A percentile compares a stretch with the other conserved stretches of the same genome.
Conservation (phyloP, 2,113 vertebrate species). For the Brachionichthys hirsutus region DNA sequence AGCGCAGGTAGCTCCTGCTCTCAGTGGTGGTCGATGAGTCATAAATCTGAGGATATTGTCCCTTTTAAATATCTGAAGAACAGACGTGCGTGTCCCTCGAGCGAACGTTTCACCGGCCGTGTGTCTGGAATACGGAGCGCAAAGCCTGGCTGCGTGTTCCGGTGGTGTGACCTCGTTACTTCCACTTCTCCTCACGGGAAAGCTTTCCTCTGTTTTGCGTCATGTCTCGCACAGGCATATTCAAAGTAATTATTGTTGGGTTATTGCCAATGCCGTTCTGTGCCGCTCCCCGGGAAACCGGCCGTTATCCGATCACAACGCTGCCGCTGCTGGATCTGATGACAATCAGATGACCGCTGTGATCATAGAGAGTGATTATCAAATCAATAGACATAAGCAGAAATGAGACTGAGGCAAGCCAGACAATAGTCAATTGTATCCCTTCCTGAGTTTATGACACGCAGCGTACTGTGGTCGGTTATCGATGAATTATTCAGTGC, state of each 20-base stretch:
- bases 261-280: conserved; percentile 3
- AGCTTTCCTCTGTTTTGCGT: no score
- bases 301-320: conserved; percentile 28
- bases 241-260: neutral
- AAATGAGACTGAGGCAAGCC: conserved; percentile 24
- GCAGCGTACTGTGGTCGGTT: conserved; percentile 27
- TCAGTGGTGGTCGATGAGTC: conserved; percentile 43
- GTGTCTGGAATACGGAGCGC: conserved; percentile 7
- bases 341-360: conserved; percentile 23
- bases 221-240: no score
- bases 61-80: conserved; percentile 24
- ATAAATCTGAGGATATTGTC: conserved; percentile 48
- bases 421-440: conserved; percentile 20
- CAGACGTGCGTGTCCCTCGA: conserved; percentile 28
- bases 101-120: conserved; percentile 19
- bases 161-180: conserved; percentile 5
- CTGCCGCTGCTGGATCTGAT: conserved; percentile 25
- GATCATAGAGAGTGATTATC: conserved; percentile 31
- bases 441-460: conserved; percentile 32
- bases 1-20: conserved; percentile 26
- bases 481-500: conserved; percentile 33
- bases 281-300: conserved; percentile 15
- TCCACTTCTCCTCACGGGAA: neutral
- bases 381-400: conserved; percentile 42
- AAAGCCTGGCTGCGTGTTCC: conserved; percentile 5